Base-by-base conservation (phyloP, 1,140 invertebrate species). In the Drosophila nasuta region DNA sequence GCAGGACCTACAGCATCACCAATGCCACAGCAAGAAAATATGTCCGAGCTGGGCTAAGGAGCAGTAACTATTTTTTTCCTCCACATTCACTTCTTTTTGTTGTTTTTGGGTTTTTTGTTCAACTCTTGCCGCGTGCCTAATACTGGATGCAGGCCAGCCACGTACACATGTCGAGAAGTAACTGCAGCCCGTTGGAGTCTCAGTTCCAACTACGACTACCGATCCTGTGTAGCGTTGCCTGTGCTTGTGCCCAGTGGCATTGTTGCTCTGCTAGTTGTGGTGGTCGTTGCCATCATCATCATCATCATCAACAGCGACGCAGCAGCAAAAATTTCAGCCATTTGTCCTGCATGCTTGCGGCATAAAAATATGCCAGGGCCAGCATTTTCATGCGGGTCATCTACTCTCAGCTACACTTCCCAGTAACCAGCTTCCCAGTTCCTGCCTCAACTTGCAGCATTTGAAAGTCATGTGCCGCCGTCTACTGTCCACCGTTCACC, bases 301-400 rank as follows among this genome's bases (percentile, higher is more conserved):
- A 79, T 43, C 41, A 79, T 89, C 85, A 89, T 89, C 83, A 73
- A 66, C 67, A 68, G 49, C 63, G 64, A 62, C 45, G 80, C 74
- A 86, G 79, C 82, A 79, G 83, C 83, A 89, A 90, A 88, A 89
- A 89, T 89, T 90, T 90, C 78, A 90, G 81, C 85, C 85, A 89
- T 89, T 89, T 89, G 85, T 89, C 85, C 86, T 89, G 85, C 86
- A 89, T 89, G 85, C 85, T 90, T 89, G 85, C 85, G 85, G 85
- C 85, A 89, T 89, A 89, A 89, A 89, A 89, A 89, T 89, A 89
- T 89, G 86, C 85, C 85, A 89, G 85, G 78, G 85, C 85, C 85
- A 89, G 85, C 81, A 89, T 89, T 89, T 89, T 89, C 85, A 89
- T 89, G 86, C 85, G 86, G 85, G 85, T 89, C 85, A 89, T 89